Percentiles rank a stretch among this genome's conserved stretches.
These are phyloP conservation scores for Sarcoramphus papa DNA, from an alignment of 2,797 vertebrate species.

Conservation along the genomic window DNA sequence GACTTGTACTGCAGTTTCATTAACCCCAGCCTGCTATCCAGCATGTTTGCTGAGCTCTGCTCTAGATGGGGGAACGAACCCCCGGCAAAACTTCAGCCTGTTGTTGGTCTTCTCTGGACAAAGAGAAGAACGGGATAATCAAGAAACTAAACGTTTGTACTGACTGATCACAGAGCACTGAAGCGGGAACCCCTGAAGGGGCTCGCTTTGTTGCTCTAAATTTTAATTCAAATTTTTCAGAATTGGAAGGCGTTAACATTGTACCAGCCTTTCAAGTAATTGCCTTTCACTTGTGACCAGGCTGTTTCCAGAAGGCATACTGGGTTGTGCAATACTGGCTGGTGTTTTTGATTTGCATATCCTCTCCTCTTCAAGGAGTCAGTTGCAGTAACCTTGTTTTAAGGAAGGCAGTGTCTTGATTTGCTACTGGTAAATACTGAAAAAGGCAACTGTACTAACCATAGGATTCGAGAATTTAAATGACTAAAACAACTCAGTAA, in stretches of 20 bases:
- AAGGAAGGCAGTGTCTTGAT: background rate
- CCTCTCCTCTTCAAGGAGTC: background rate
- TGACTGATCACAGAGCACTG: background rate
- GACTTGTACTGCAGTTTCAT: constrained; percentile 44
- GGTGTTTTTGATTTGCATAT: background rate
- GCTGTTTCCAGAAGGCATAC: background rate
- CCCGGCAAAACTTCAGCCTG: background rate
- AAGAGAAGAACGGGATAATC: background rate
- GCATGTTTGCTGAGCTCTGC: constrained; percentile 10
- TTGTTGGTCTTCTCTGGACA: background rate
- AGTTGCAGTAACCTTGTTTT: background rate
- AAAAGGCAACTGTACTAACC: background rate
- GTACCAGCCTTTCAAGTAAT: background rate
- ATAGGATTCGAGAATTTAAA: background rate
- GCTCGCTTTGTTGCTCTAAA: background rate
- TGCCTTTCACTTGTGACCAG: background rate
- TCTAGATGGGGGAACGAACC: background rate
- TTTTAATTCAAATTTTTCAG: background rate
- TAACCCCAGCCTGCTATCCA: constrained; percentile 28
- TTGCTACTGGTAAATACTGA: background rate
- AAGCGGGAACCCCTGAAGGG: background rate
- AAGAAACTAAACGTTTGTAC: background rate
- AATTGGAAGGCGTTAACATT: background rate
- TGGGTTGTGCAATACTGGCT: background rate
- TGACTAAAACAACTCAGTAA: background rate